phyloP scores from a whole-genome alignment of 2,113 vertebrate species.

The Tragulus kanchil region DNA sequence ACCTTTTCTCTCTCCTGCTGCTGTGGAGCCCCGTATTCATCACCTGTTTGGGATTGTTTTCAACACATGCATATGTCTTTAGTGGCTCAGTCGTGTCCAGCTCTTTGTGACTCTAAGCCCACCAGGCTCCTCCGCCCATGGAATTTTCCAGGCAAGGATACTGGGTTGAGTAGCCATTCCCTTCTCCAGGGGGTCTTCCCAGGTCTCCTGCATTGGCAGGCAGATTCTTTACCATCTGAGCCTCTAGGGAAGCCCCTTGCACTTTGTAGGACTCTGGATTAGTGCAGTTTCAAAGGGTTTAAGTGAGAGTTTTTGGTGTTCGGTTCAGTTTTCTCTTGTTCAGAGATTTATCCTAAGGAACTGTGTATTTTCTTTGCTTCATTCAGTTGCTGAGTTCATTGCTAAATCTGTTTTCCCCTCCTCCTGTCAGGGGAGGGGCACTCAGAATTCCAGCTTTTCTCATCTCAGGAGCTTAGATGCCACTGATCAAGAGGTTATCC shows the following conservation, averaged over 20 bases:
- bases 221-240: neutral
- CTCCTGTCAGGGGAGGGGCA: rapidly evolving
- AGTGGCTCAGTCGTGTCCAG: neutral
- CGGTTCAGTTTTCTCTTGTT: neutral
- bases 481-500: neutral
- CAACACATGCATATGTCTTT: neutral
- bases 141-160: neutral
- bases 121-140: neutral
- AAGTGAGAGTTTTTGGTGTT: neutral
- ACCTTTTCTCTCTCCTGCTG: neutral
- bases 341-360: neutral
- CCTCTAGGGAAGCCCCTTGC: neutral
- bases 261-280: neutral
- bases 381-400: neutral
- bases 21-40: neutral
- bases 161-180: neutral
- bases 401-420: neutral
- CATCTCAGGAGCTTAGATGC: neutral
- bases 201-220: neutral
- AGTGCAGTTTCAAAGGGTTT: neutral
- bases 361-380: neutral
- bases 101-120: neutral
- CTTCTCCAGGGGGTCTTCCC: neutral
- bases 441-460: neutral
- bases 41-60: neutral